Evolutionary conservation across 2,113 vertebrate species (phyloP).

Genomic region (human (Homo sapiens)): GRCh38 chr5:149527501-149528000

Average conservation of each 20-base stretch:
- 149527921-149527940: background rate
- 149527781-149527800: slow-evolving; percentile 2
- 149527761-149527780: background rate
- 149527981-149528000: background rate
- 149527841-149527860: background rate
- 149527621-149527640: background rate
- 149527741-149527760: background rate
- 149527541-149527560: slow-evolving; percentile 26
- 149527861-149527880: background rate
- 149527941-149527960: background rate
- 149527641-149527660: background rate
- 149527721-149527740: background rate
- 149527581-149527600: background rate
- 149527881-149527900: background rate
- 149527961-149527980: background rate
- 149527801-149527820: background rate
- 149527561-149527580: background rate
- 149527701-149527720: background rate
- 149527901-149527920: background rate
- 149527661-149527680: background rate
- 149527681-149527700: background rate
- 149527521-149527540: background rate
- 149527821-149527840: background rate
- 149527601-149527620: background rate
- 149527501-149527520: background rate